Evolutionary conservation across 2,888 invertebrate species (phyloP).

Genomic region (Orgyia antiqua): DNA sequence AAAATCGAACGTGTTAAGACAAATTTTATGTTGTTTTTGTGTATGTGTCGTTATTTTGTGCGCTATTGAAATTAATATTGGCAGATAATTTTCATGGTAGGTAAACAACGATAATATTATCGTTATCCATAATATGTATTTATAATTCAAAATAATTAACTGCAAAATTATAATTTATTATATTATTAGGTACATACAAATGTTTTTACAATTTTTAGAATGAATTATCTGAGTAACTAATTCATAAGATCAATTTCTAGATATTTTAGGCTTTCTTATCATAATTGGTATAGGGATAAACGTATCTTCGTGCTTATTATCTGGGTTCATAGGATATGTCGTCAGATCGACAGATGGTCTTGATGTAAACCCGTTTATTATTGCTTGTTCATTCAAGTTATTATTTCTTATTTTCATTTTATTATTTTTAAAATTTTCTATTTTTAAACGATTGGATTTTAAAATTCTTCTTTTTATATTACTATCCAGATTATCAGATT

Average conservation of each 20-base stretch:
- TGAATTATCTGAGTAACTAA: neutral
- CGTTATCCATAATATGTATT: too few relatives aligned
- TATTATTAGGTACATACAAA: too few relatives aligned
- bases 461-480: neutral
- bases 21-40: conserved; percentile 12
- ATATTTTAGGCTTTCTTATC: conserved; percentile 26
- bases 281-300: conserved; percentile 48
- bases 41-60: too few relatives aligned
- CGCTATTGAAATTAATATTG: too few relatives aligned
- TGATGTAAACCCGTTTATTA: conserved; percentile 9
- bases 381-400: conserved; percentile 1
- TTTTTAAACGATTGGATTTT: neutral
- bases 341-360: conserved; percentile 18
- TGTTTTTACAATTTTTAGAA: too few relatives aligned
- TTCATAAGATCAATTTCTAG: neutral
- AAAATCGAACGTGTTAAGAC: conserved; percentile 11
- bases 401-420: conserved; percentile 12
- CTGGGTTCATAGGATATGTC: conserved; percentile 7
- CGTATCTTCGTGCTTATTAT: conserved; percentile 28
- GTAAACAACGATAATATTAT: too few relatives aligned
- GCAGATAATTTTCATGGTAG: too few relatives aligned
- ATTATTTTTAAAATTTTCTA: conserved; percentile 11
- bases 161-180: too few relatives aligned
- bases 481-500: neutral
- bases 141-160: too few relatives aligned